A percentile compares a stretch with the other conserved stretches of the same genome.
Evolutionary conservation across 1,140 invertebrate species (phyloP).

Genomic region (Arctopsyche grandis): DNA sequence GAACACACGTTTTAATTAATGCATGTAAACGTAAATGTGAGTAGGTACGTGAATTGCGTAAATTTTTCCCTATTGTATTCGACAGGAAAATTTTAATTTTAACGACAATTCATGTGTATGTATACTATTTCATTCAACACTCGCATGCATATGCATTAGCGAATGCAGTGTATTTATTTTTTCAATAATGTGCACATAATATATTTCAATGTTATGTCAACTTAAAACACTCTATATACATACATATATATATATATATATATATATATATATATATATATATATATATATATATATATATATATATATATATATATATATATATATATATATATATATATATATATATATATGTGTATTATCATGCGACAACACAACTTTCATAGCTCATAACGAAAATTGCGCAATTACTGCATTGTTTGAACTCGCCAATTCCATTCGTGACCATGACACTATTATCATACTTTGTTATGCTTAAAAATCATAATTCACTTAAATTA

Average conservation of each 20-base stretch:
- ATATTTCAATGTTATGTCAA: too few relatives aligned
- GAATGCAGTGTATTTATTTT: too few relatives aligned
- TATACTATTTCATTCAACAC: too few relatives aligned
- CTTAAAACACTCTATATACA: neutral
- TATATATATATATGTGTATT: neutral
- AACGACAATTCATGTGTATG: too few relatives aligned
- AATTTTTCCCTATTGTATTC: neutral
- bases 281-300: neutral
- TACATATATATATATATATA: slow-evolving; percentile 28
- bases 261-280: slow-evolving; percentile 30
- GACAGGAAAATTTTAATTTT: neutral
- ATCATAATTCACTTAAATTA: too few relatives aligned
- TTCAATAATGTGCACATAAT: too few relatives aligned
- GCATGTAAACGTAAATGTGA: neutral
- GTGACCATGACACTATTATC: too few relatives aligned
- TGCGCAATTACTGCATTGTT: too few relatives aligned
- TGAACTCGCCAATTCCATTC: too few relatives aligned
- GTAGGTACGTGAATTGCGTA: neutral
- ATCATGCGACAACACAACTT: neutral
- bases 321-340: neutral
- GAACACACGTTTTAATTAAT: neutral
- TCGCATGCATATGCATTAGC: too few relatives aligned
- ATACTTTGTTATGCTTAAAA: too few relatives aligned
- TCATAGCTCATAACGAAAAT: too few relatives aligned
- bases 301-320: neutral